phyloP scores from a whole-genome alignment of 1,140 invertebrate genomes.

The Nylanderia fulva region DNA sequence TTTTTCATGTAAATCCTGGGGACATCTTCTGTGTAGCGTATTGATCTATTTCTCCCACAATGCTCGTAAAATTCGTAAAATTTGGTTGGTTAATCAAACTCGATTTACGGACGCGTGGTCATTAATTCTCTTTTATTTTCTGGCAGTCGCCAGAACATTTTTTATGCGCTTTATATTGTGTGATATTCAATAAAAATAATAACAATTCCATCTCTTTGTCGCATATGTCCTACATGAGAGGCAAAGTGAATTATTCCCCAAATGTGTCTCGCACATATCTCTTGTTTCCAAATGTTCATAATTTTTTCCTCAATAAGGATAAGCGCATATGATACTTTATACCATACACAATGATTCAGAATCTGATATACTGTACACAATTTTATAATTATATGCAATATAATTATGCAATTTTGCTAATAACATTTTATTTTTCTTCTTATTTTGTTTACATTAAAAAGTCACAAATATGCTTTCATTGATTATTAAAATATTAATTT shows the following conservation, averaged over 20 bases:
- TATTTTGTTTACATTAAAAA: not conserved
- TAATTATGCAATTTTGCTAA: not conserved
- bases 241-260: not conserved
- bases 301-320: not conserved
- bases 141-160: not conserved
- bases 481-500: not conserved
- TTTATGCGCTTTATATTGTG: not conserved
- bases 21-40: not conserved
- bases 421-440: not conserved
- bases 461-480: not conserved
- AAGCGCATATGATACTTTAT: no score
- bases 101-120: not conserved
- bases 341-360: no score
- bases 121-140: slow-evolving; percentile 18
- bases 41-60: not conserved
- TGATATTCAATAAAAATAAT: slow-evolving; percentile 27
- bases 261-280: not conserved
- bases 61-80: slow-evolving; percentile 1
- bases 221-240: not conserved
- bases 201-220: not conserved
- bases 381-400: no score
- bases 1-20: not conserved
- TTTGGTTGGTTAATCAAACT: slow-evolving; percentile 4
- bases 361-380: no score
- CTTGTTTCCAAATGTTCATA: not conserved